These are phyloP conservation scores for Anarrhichthys ocellatus DNA, from an alignment of 2,113 vertebrate genomes.

Conservation along the genomic window DNA sequence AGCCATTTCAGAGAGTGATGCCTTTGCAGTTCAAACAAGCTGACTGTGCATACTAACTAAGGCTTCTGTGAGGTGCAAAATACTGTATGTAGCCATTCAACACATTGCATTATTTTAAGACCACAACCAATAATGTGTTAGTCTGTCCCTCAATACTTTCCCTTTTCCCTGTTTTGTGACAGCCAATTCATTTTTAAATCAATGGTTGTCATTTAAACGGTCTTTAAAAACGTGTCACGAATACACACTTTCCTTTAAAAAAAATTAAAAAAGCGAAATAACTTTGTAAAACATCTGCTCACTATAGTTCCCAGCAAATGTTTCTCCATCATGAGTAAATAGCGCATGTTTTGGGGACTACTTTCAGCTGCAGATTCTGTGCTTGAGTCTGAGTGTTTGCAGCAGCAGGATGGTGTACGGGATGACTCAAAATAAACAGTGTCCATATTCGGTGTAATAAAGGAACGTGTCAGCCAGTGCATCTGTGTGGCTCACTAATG, in stretches of 20 bases:
- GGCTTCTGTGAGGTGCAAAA: conserved; percentile 7
- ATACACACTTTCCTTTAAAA: neutral
- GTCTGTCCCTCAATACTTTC: too few relatives aligned
- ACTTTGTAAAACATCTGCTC: neutral
- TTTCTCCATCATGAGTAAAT: neutral
- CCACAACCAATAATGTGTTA: neutral
- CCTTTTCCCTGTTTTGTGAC: neutral
- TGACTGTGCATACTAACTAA: conserved; percentile 31
- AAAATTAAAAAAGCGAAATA: neutral
- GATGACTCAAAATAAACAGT: conserved; percentile 10
- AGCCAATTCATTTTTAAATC: neutral
- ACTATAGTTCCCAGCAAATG: neutral
- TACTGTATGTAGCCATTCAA: neutral
- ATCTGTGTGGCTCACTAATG: neutral
- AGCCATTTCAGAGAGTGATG: conserved; percentile 22
- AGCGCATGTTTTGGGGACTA: neutral
- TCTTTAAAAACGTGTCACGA: neutral
- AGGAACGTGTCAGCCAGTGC: neutral
- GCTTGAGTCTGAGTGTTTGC: neutral
- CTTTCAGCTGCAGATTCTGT: neutral
- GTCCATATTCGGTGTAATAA: neutral
- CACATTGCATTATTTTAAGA: neutral
- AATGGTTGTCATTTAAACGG: neutral
- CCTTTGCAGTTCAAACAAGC: conserved; percentile 12
- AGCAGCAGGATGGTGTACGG: neutral